Evolutionary conservation across 92 coral and sea anemone species (phyloP).

Genomic region (Phenganax subtilis): DNA sequence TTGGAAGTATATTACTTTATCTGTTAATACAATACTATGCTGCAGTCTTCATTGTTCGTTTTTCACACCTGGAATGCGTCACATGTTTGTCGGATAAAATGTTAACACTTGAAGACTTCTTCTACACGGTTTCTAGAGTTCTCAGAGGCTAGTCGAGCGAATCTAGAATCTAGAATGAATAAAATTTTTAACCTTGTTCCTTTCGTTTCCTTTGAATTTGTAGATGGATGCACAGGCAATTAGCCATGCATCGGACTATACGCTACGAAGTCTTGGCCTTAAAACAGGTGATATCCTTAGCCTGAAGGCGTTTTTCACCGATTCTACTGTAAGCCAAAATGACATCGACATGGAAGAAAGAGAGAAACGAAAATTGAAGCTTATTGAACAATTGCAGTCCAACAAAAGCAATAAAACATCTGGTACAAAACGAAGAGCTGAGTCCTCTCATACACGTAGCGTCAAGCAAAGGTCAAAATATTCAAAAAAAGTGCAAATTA

Average conservation of each 20-base stretch:
- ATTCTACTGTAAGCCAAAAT: neutral
- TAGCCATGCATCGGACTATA: constrained; percentile 23
- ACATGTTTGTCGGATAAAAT: no score
- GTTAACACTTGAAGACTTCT: no score
- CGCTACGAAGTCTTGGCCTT: constrained; percentile 27
- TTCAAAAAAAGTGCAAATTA: constrained; percentile 34
- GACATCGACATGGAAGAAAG: constrained; percentile 1
- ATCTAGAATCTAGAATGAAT: no score
- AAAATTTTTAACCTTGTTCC: no score
- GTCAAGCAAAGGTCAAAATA: neutral
- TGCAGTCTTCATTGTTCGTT: no score
- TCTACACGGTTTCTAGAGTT: no score
- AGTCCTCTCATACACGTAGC: neutral
- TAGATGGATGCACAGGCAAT: constrained; percentile 10
- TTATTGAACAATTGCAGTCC: constrained; percentile 45
- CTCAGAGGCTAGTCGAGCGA: no score
- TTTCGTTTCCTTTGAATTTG: neutral
- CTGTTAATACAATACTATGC: no score
- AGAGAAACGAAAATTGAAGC: constrained; percentile 54
- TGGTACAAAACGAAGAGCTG: constrained; percentile 20
- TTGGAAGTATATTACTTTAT: no score
- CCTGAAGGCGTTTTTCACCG: constrained; percentile 24
- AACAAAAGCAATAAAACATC: constrained; percentile 40
- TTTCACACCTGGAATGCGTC: no score
- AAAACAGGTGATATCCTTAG: constrained; percentile 36